phyloP scores from a whole-genome alignment of 2,113 vertebrate species.

The Oxyura jamaicensis region DNA sequence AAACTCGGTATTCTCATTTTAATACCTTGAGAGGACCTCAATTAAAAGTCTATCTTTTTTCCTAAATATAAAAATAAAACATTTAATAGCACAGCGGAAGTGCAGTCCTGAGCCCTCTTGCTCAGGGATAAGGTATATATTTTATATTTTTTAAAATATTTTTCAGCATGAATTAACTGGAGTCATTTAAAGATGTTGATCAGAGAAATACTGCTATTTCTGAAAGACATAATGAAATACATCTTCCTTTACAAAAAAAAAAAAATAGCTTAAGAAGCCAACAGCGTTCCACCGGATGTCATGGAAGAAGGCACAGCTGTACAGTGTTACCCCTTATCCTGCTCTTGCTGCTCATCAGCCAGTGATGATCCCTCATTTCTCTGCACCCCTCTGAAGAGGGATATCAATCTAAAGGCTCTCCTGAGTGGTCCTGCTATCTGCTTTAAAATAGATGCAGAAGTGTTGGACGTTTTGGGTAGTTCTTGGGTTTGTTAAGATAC shows the following conservation, averaged over 20 bases:
- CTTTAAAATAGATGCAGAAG: neutral
- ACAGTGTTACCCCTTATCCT: neutral
- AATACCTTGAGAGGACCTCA: neutral
- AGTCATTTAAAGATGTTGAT: neutral
- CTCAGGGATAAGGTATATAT: neutral
- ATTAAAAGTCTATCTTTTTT: neutral
- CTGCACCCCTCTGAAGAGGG: neutral
- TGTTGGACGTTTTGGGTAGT: neutral
- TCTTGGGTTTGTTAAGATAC: neutral
- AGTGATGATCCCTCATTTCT: neutral
- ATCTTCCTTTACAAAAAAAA: neutral
- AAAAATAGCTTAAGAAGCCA: neutral
- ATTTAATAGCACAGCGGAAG: neutral
- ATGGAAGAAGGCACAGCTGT: neutral
- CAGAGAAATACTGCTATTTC: neutral
- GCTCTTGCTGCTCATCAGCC: neutral
- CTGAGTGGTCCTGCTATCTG: neutral
- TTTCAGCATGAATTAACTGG: neutral
- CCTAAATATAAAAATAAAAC: neutral
- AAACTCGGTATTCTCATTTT: neutral
- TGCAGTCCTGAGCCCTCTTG: neutral
- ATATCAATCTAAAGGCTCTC: neutral
- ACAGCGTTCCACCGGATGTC: neutral
- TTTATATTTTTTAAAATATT: neutral
- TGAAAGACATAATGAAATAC: too few relatives aligned